Conservation (phyloP, 1,140 invertebrate genomes). For the Drosophila equinoxialis region DNA sequence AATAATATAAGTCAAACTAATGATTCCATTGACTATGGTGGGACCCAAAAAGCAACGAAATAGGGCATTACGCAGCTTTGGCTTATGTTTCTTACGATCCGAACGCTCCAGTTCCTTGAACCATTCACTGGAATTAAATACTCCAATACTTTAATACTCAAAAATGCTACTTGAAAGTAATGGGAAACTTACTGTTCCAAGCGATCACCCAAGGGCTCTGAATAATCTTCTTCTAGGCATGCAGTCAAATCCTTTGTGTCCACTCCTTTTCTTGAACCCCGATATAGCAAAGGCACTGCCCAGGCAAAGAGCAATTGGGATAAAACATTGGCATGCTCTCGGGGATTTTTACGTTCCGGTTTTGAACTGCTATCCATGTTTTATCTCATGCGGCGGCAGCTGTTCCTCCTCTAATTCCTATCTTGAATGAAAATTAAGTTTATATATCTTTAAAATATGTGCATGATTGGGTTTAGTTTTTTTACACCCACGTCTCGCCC, state of each 20-base stretch:
- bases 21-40: slow-evolving; percentile 83
- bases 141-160: neutral
- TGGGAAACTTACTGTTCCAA: slow-evolving; percentile 76
- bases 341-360: slow-evolving; percentile 75
- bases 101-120: slow-evolving; percentile 83
- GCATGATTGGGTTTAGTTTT: neutral
- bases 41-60: slow-evolving; percentile 82
- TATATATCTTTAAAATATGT: slow-evolving; percentile 23
- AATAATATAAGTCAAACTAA: slow-evolving; percentile 81
- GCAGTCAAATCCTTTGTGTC: slow-evolving; percentile 78
- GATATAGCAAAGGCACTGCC: slow-evolving; percentile 77
- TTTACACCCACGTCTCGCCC: neutral
- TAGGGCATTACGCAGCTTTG: slow-evolving; percentile 82
- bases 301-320: slow-evolving; percentile 82
- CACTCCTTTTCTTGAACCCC: slow-evolving; percentile 71
- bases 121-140: slow-evolving; percentile 83
- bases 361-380: slow-evolving; percentile 80
- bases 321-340: slow-evolving; percentile 72
- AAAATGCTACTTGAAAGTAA: neutral
- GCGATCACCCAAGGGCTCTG: slow-evolving; percentile 76
- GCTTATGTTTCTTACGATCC: slow-evolving; percentile 73
- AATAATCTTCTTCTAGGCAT: slow-evolving; percentile 75
- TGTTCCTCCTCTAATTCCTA: neutral
- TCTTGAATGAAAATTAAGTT: slow-evolving; percentile 20
- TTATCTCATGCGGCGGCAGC: slow-evolving; percentile 30